Conservation (phyloP, 2,797 vertebrate species). For the Coccyzus lansbergi region DNA sequence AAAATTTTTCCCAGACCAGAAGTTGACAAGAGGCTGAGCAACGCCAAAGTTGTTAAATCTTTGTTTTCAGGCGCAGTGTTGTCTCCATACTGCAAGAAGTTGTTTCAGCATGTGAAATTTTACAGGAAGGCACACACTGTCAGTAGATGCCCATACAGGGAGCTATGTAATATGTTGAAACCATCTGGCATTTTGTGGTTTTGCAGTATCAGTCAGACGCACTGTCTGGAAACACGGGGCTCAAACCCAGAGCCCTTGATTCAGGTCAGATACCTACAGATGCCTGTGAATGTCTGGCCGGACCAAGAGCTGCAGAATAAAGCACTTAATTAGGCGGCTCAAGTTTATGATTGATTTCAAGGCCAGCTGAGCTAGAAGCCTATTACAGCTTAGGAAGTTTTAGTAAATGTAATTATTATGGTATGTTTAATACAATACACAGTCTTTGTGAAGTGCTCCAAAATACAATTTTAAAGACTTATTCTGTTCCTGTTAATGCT, state of each 20-base stretch:
- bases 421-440: neutral
- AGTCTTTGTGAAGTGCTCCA: neutral
- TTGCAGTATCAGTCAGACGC: conserved; percentile 61
- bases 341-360: conserved; percentile 30
- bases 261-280: conserved; percentile 61
- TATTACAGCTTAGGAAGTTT: conserved; percentile 18
- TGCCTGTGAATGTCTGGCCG: neutral
- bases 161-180: conserved; percentile 55
- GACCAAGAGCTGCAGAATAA: conserved; percentile 22
- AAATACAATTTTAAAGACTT: neutral
- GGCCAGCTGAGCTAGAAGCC: neutral
- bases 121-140: conserved; percentile 45
- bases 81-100: conserved; percentile 51
- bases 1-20: conserved; percentile 56
- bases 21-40: conserved; percentile 55
- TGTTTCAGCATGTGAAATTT: conserved; percentile 63
- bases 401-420: conserved; percentile 40
- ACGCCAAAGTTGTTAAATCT: neutral
- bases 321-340: conserved; percentile 43
- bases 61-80: conserved; percentile 47
- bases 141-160: conserved; percentile 53
- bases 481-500: neutral
- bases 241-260: conserved; percentile 51
- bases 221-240: conserved; percentile 61
- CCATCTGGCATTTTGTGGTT: conserved; percentile 69